A percentile compares a stretch with the other conserved stretches of the same genome.
Evolutionary conservation across 2,113 vertebrate species (phyloP).

Genomic region (Aleadryas rufinucha): DNA sequence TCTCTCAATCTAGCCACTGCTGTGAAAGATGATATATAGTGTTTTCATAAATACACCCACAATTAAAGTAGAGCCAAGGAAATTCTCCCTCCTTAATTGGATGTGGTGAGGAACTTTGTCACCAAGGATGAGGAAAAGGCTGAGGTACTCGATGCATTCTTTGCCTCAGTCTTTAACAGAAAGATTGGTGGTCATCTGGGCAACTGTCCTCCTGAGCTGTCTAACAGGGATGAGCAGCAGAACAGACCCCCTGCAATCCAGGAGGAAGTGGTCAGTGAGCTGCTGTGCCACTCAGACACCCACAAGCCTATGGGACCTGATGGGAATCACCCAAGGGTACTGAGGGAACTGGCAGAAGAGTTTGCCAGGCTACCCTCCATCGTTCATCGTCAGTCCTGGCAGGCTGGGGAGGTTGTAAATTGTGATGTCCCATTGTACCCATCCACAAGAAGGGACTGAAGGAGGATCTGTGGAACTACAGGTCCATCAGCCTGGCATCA

Average conservation of each 20-base stretch:
- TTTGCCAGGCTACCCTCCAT: not conserved
- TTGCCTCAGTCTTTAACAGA: not conserved
- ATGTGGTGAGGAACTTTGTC: fast-evolving
- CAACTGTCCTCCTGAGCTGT: fast-evolving
- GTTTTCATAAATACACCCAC: not conserved
- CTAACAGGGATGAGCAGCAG: not conserved
- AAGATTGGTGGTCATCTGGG: not conserved
- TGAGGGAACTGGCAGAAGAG: not conserved
- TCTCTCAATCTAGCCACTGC: not conserved
- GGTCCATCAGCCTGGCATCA: not conserved
- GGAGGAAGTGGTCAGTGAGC: not conserved
- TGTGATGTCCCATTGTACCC: too few relatives aligned
- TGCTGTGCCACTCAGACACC: not conserved
- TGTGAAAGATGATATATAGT: not conserved
- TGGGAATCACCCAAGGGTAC: not conserved
- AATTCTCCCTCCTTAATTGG: not conserved
- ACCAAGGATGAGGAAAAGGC: not conserved
- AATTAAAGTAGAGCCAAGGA: not conserved
- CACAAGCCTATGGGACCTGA: not conserved
- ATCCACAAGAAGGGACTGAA: not conserved
- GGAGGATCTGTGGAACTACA: not conserved
- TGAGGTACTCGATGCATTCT: not conserved
- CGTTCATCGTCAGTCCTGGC: fast-evolving
- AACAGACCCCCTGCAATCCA: not conserved
- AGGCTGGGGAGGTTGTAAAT: not conserved